Evolutionary conservation across 1,140 invertebrate genomes (phyloP), one percentile per base, ranked within the genome.

Genomic region (Leptinotarsa undecemlineata): DNA sequence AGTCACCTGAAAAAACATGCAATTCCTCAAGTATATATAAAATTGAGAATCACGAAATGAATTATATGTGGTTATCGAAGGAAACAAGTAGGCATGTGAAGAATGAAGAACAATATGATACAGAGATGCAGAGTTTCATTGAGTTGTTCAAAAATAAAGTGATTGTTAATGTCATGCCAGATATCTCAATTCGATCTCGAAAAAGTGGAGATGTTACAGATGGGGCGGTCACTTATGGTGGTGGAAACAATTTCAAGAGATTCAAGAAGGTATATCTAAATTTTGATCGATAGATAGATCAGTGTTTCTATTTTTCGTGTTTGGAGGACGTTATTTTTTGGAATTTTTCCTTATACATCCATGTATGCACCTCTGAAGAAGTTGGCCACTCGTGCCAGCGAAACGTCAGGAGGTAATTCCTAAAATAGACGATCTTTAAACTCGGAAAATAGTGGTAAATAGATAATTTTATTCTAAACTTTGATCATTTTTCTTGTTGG

Each of bases 191-290:
- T 3, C 72, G 20, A 20, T n/a, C 23, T n/a, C 61, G 4, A 19
- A 60, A 6, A 11, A 23, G 14, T 47, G n/a, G 51, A 8, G n/a
- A 48, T 23, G n/a, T 75, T n/a, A 70, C 51, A 17, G 48, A 51
- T 66, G 47, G n/a, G 48, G 33, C 33, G 11, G 47, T 21, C 6
- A 47, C 11, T 61, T 47, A 1, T 15, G 33, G 21, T 42, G 33
- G 62, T 60, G n/a, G 19, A 62, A 75, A 71, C 15, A 77, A 77
- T 47, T 77, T 73, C 63, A 77, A 77, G 23, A 77, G 67, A 19
- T 77, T 77, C 68, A 77, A 72, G 71, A 77, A 77, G 66, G 76
- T 75, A 68, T 61, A n/a, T 61, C 20, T 61, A n/a, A 61, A 61
- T 61, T 61, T 20, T 8, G 33, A 42, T 42, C 33, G 4, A 42